Evolutionary conservation across 2,888 invertebrate species (phyloP), one percentile per base, ranked within the genome.

Genomic region (Atrina japonica): DNA sequence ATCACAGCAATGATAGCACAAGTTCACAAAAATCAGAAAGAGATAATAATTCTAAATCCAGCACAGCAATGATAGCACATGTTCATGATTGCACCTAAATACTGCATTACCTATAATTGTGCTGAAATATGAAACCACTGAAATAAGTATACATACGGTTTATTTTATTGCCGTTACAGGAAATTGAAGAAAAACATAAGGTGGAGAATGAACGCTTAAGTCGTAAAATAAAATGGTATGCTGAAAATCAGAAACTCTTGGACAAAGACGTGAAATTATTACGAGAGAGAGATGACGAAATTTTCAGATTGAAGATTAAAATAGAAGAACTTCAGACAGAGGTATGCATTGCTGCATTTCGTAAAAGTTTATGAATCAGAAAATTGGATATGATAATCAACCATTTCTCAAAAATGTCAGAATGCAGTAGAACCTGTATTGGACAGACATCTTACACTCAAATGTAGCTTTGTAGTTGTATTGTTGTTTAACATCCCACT

Each of bases 171-270:
- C n/a, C 47, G 16, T 68, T 76, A 1, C 61, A 88, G 87, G 81
- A 78, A 40, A 63, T 85, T 35, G 86, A 87, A 61, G 68, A 61
- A 18, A 80, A 81, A 58, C 83, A 84, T 60, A 69, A 71, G 14
- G 81, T 80, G 45, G 86, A 88, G 60, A 75, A 80, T 16, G 86
- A 85, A 1, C 80, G 82, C 40, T 65, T 88, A 65, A 85, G 80
- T 41, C 78, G 76, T 49, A 89, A 89, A 61, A 65, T 89, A 45
- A 84, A 84, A 56, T 90, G 90, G 90, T 90, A 89, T 75, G 85
- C 86, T 7, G 88, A 90, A 76, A 90, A 90, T 75, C 90, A 90
- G 76, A 85, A 88, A 59, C 75, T 89, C 14, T 76, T 90, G 27
- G 90, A 90, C 76, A 82, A 85, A 76, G 86, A 87, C 64, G 76